Base-by-base conservation (phyloP, 2,113 vertebrate genomes). In the Triplophysa dalaica region DNA sequence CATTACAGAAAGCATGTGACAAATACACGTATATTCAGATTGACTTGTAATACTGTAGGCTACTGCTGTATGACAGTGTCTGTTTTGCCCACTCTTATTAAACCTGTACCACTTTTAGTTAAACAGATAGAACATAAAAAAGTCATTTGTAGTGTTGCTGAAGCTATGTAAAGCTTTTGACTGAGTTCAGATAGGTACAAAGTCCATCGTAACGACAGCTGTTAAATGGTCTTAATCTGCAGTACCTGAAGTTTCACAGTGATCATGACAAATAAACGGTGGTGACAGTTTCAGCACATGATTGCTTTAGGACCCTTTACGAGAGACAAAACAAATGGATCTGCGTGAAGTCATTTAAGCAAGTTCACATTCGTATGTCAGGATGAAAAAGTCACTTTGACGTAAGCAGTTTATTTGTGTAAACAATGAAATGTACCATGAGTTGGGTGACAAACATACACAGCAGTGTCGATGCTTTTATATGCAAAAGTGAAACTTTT, bases 221-320 rank as follows among this genome's bases (percentile, higher is more conserved):
- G 41, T 21, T 63, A 77, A 65, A 65, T 38, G 26, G 17, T 76
- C 22, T 38, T 52, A 16, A 65, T 65, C 62, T 65, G 45, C 50
- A 77, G 75, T 77, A 77, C 75, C 75, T 65, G 62, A 64, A 77
- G 65, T 38, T 65, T 77, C 75, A 75, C 73, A 77, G 61, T 77
- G 75, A 60, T 73, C 52, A 58, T 58, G 54, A n/a, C 54, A 58
- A 58, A 58, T 21, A n/a, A 3, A 58, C 7, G 19, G 16, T 52
- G 50, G 14, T 17, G 5, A 70, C 22, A 17, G 21, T 70, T 61
- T 12, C 24, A 45, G 29, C 33, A 22, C 58, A 24, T 43, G 22
- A 75, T 75, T 62, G 33, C 41, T 45, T 19, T 38, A 54, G 45
- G 29, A 54, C 52, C 21, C 43, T 50, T 12, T 38, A 70, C 24